phyloP scores from a whole-genome alignment of 2,797 vertebrate species.

The Threskiornis aethiopicus region DNA sequence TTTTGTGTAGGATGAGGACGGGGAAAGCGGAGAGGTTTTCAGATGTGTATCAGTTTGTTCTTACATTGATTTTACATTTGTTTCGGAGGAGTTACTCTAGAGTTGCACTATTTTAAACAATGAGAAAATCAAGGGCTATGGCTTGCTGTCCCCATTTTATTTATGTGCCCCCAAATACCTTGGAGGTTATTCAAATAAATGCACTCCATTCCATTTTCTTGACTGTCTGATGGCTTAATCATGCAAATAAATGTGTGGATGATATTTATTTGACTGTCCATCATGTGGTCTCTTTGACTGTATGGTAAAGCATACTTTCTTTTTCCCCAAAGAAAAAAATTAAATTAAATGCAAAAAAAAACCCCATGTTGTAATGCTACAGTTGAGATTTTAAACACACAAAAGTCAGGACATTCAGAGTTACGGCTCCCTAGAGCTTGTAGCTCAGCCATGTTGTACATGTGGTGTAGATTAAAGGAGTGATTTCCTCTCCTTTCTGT shows the following conservation, averaged over 20 bases:
- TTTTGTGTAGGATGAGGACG: not conserved
- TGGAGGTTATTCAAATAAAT: constrained; percentile 41
- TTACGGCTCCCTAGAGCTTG: constrained; percentile 56
- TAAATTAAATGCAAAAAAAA: constrained; percentile 24
- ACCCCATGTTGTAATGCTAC: constrained; percentile 40
- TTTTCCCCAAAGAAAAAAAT: constrained; percentile 33
- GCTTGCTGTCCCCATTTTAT: not conserved
- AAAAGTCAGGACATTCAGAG: constrained; percentile 56
- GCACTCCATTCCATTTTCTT: constrained; percentile 22
- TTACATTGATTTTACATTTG: not conserved
- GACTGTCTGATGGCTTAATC: constrained; percentile 52
- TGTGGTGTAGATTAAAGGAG: constrained; percentile 67
- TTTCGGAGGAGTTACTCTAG: not conserved
- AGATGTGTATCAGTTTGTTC: not conserved
- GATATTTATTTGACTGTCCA: constrained; percentile 47
- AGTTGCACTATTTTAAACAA: not conserved
- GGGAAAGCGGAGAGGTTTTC: not conserved
- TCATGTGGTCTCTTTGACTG: constrained; percentile 43
- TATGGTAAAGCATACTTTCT: constrained; percentile 7
- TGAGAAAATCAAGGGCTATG: not conserved
- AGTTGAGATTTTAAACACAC: constrained; percentile 61
- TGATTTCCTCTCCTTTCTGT: constrained; percentile 40
- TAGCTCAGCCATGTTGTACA: constrained; percentile 50
- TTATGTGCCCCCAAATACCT: constrained; percentile 33
- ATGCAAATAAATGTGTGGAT: constrained; percentile 41